These are phyloP conservation scores for Momotus momota DNA, from an alignment of 2,797 vertebrate genomes.

Conservation along the genomic window DNA sequence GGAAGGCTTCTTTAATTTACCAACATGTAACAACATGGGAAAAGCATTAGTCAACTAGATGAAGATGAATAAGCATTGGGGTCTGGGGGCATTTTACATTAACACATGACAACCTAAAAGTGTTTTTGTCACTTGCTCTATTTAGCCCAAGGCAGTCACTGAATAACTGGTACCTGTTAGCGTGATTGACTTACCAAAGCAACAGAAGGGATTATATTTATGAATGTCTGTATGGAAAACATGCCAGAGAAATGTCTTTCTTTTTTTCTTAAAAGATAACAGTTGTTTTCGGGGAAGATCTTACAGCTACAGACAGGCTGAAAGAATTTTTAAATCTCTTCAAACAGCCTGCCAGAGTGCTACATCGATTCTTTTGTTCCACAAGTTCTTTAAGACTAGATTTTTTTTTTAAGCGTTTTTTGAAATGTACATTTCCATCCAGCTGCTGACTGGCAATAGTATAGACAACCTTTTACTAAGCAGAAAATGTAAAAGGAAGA, in stretches of 20 bases:
- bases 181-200: slow-evolving; percentile 80
- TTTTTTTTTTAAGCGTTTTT: neutral
- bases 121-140: slow-evolving; percentile 84
- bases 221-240: slow-evolving; percentile 49
- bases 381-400: slow-evolving; percentile 8
- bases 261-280: slow-evolving; percentile 50
- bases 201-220: slow-evolving; percentile 71
- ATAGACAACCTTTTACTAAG: neutral
- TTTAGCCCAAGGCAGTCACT: slow-evolving; percentile 84
- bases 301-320: neutral
- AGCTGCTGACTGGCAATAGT: neutral
- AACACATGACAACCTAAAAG: slow-evolving; percentile 86
- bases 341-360: neutral
- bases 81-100: slow-evolving; percentile 84
- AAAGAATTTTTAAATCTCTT: slow-evolving; percentile 46
- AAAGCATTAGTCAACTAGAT: slow-evolving; percentile 84
- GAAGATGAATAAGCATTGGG: slow-evolving; percentile 85
- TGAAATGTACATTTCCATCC: neutral
- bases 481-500: neutral
- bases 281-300: slow-evolving; percentile 32
- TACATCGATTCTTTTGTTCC: slow-evolving; percentile 14
- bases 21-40: slow-evolving; percentile 83
- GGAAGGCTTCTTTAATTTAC: slow-evolving; percentile 86
- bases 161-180: slow-evolving; percentile 84
- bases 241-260: slow-evolving; percentile 52